Base-by-base conservation (phyloP, 2,113 vertebrate genomes). In the Myiozetetes cayanensis region DNA sequence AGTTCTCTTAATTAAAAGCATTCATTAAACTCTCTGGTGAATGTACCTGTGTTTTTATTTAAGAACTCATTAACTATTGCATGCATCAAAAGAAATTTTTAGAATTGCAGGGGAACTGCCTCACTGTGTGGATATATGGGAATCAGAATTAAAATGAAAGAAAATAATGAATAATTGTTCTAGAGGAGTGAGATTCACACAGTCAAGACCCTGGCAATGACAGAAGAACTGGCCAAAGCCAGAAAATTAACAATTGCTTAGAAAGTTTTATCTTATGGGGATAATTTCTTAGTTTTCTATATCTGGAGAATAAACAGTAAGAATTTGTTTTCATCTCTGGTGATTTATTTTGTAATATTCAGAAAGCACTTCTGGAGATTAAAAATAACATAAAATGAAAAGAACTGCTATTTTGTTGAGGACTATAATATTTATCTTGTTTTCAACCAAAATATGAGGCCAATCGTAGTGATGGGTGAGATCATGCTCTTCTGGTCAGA, bases 321-420 rank as follows among this genome's bases (percentile, higher is more conserved):
- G 8, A 89, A 96, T 94, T 95, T 91, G 15, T 25, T 2, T 65
- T 75, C 44, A 66, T 87, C 23, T 95, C 75, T 90, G 72, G 33
- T 14, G 11, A 90, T 96, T 97, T 87, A 61, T 95, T 96, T 94
- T 86, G 50, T 85, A 61, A 85, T 76, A 56, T 78, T 93, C 88
- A 93, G 85, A 70, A 84, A 82, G 30, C 88, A 95, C 43, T 78
- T 8, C 35, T 70, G 46, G 68, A 95, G 77, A 93, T 96, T 87
- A 95, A 72, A 97, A 97, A 96, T 78, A 86, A 52, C 12, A 83
- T 74, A 83, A 88, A 92, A 94, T 82, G 66, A 92, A 94, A 90
- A 87, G 18, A 90, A 85, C 62, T 61, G 37, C 15, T 50, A 68
- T 96, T 92, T 93, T 96, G 12, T 62, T 91, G 33, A 84, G 21